A percentile compares a stretch with the other conserved stretches of the same genome.
Evolutionary conservation across 2,888 invertebrate genomes (phyloP).

Genomic region (Pammene fasciana): DNA sequence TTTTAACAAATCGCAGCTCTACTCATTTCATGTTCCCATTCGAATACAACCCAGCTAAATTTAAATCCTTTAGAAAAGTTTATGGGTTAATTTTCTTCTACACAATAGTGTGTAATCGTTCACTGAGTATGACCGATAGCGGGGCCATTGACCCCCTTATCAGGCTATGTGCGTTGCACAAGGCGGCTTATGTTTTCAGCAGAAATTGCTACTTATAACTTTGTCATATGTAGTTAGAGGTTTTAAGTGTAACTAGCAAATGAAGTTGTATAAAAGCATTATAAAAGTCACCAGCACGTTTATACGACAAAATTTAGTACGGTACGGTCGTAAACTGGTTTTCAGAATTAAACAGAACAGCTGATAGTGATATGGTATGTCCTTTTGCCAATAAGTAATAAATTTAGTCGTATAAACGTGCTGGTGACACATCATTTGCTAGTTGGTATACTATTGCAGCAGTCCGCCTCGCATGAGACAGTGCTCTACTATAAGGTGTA

Average conservation of each 20-base stretch:
- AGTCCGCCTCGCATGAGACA: no score
- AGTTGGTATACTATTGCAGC: no score
- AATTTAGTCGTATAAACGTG: no score
- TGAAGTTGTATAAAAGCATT: no score
- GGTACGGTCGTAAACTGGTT: no score
- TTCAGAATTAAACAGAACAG: no score
- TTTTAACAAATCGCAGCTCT: neutral
- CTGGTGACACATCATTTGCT: no score
- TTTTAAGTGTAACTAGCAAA: neutral
- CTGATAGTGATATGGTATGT: no score
- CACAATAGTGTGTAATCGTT: constrained; percentile 27
- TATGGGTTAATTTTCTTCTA: constrained; percentile 24
- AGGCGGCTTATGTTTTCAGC: constrained; percentile 48
- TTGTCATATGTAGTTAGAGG: neutral
- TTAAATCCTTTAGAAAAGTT: constrained; percentile 19
- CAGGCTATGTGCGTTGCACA: constrained; percentile 53
- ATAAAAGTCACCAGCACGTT: no score
- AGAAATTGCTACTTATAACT: constrained; percentile 27
- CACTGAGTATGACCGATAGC: constrained; percentile 70
- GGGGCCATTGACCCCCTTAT: constrained; percentile 66
- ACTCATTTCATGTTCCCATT: constrained; percentile 2
- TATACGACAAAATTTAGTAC: no score
- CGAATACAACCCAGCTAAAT: neutral
- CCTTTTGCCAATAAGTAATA: no score
- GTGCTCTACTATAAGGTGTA: no score